A percentile compares a stretch with the other conserved stretches of the same genome.
phyloP scores from a whole-genome alignment of 2,888 invertebrate genomes.

The Clanis bilineata region DNA sequence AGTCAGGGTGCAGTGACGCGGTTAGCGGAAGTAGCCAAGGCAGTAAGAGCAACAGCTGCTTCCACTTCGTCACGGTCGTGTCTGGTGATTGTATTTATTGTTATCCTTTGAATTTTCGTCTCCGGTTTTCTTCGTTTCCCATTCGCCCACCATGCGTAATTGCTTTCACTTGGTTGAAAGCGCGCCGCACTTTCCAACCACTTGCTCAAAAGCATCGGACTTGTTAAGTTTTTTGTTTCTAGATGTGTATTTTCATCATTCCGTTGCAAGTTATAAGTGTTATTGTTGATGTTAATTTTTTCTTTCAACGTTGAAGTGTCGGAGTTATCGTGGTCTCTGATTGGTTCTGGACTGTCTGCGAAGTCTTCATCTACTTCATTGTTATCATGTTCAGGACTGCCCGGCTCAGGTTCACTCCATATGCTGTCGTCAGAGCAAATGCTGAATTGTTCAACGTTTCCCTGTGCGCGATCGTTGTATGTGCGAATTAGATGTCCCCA shows the following conservation, averaged over 20 bases:
- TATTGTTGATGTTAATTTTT: slow-evolving; percentile 62
- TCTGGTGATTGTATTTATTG: slow-evolving; percentile 50
- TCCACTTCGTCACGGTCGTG: slow-evolving; percentile 89
- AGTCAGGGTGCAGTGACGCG: slow-evolving; percentile 54
- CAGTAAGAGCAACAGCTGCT: slow-evolving; percentile 88
- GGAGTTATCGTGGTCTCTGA: slow-evolving; percentile 51
- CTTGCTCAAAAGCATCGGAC: slow-evolving; percentile 85
- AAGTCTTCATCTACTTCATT: slow-evolving; percentile 51
- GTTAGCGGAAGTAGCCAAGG: slow-evolving; percentile 79
- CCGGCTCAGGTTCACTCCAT: slow-evolving; percentile 86
- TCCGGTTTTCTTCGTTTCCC: slow-evolving; percentile 59
- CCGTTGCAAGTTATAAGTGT: slow-evolving; percentile 50
- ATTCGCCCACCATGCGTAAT: slow-evolving; percentile 85
- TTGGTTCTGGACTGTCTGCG: slow-evolving; percentile 53
- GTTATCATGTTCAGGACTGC: slow-evolving; percentile 47
- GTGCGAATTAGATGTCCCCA: slow-evolving; percentile 89
- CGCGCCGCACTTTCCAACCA: slow-evolving; percentile 90
- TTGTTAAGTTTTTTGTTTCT: slow-evolving; percentile 62
- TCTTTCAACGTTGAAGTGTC: slow-evolving; percentile 55
- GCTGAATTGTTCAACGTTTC: slow-evolving; percentile 91
- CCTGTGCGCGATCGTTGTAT: slow-evolving; percentile 88
- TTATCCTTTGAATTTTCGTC: slow-evolving; percentile 44
- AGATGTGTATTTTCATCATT: slow-evolving; percentile 34
- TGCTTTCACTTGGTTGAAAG: slow-evolving; percentile 87
- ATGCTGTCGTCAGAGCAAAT: slow-evolving; percentile 90